A percentile compares a stretch with the other conserved stretches of the same genome.
Evolutionary conservation across 2,888 invertebrate genomes (phyloP).

Genomic region (Pheosia tremula): DNA sequence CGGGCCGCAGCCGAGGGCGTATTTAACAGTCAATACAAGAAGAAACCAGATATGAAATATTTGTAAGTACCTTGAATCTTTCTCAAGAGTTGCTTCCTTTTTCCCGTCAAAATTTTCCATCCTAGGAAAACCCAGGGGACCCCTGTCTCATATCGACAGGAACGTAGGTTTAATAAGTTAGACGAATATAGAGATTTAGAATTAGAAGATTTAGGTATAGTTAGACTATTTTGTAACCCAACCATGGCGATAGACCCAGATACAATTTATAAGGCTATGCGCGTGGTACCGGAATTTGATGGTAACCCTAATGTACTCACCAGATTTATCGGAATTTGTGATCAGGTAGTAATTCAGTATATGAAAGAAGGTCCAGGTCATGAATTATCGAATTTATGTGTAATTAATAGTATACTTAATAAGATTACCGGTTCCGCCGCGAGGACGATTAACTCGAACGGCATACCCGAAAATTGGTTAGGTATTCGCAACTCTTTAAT

Average conservation of each 20-base stretch:
- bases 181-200: slow-evolving; percentile 7
- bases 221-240: too few species aligned
- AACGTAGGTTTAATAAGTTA: slow-evolving; percentile 5
- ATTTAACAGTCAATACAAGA: slow-evolving; percentile 17
- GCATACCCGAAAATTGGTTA: slow-evolving; percentile 28
- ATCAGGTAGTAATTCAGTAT: slow-evolving; percentile 19
- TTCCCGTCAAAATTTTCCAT: slow-evolving; percentile 11
- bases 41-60: slow-evolving; percentile 13
- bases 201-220: neutral
- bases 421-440: slow-evolving; percentile 12
- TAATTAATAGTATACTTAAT: slow-evolving; percentile 13
- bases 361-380: slow-evolving; percentile 4
- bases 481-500: slow-evolving; percentile 29
- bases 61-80: slow-evolving; percentile 20
- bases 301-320: slow-evolving; percentile 29
- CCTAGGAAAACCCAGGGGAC: neutral
- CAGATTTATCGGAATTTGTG: slow-evolving; percentile 35
- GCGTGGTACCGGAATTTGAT: slow-evolving; percentile 21
- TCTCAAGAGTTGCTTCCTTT: slow-evolving; percentile 15
- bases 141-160: neutral
- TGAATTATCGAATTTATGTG: slow-evolving; percentile 13
- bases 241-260: slow-evolving; percentile 1
- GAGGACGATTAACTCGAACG: slow-evolving; percentile 20
- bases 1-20: slow-evolving; percentile 13
- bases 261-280: slow-evolving; percentile 5